A percentile compares a stretch with the other conserved stretches of the same genome.
phyloP scores from a whole-genome alignment of 2,888 invertebrate genomes.

The Dastarcus helophoroides region DNA sequence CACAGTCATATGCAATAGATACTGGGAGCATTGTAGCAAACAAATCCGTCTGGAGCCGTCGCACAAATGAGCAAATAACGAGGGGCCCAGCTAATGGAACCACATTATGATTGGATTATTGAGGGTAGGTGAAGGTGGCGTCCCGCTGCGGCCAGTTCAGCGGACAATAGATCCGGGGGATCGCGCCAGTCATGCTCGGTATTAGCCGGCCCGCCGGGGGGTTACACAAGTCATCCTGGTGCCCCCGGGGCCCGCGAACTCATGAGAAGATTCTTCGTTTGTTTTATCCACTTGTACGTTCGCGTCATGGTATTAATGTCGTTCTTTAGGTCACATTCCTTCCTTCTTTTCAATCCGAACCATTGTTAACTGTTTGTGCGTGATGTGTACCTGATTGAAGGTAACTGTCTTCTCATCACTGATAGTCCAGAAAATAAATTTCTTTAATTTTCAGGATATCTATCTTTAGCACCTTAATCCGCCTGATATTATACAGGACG shows the following conservation, averaged over 20 bases:
- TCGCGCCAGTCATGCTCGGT: conserved; percentile 34
- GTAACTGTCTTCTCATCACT: too few relatives aligned
- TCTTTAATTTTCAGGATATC: too few relatives aligned
- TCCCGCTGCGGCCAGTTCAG: conserved; percentile 32
- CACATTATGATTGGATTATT: conserved; percentile 27
- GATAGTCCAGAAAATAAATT: too few relatives aligned
- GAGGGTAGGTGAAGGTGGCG: conserved; percentile 25
- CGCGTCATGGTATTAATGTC: conserved; percentile 9
- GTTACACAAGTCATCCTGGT: conserved; percentile 31
- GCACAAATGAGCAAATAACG: conserved; percentile 22
- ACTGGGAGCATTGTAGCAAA: too few relatives aligned
- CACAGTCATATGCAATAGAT: too few relatives aligned
- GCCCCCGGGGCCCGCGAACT: conserved; percentile 20
- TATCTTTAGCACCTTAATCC: too few relatives aligned
- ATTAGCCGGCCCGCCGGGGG: conserved; percentile 32
- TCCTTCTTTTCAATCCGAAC: not conserved
- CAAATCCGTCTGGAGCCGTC: conserved; percentile 1
- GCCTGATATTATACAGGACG: too few relatives aligned
- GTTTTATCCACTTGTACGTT: conserved; percentile 13
- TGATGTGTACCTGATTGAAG: too few relatives aligned
- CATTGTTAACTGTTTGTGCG: conserved; percentile 1
- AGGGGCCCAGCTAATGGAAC: conserved; percentile 21
- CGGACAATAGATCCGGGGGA: conserved; percentile 31
- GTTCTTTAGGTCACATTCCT: conserved; percentile 3
- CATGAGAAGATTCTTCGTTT: conserved; percentile 20